phyloP scores from a whole-genome alignment of 2,888 invertebrate genomes.

The Hypolimnas misippus region DNA sequence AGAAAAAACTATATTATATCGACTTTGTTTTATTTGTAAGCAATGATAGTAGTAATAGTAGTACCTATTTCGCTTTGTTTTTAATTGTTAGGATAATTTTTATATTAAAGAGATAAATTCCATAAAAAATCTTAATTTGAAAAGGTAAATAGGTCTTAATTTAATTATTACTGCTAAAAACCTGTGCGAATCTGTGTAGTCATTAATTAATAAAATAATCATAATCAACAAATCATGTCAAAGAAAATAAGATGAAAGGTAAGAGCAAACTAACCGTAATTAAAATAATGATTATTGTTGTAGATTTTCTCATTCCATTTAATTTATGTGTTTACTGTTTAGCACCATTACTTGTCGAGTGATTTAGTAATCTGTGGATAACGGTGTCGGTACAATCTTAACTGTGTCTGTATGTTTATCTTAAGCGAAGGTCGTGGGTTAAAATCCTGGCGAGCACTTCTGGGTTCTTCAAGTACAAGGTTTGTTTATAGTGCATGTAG shows the following conservation, averaged over 20 bases:
- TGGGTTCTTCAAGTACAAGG: conserved; percentile 2
- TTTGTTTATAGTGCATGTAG: not conserved
- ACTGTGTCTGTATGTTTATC: conserved; percentile 3
- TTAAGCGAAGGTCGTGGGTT: conserved; percentile 2
- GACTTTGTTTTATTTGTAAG: no score
- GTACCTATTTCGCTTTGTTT: no score
- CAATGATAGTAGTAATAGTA: no score
- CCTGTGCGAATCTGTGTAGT: no score
- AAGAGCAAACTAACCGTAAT: not conserved
- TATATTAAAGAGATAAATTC: no score
- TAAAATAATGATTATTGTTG: conserved; percentile 5
- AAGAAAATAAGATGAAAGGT: not conserved
- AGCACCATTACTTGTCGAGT: not conserved
- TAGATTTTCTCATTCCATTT: not conserved
- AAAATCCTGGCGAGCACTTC: conserved; percentile 6
- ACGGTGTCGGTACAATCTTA: not conserved
- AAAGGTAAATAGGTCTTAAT: no score
- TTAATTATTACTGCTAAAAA: no score
- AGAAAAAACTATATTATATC: no score
- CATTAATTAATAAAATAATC: no score
- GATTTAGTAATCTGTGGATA: not conserved
- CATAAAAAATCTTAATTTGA: no score
- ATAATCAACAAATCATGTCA: no score
- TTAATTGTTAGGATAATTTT: no score
- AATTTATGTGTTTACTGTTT: conserved; percentile 1